These are phyloP conservation scores for Scolopax mira DNA, from an alignment of 2,113 vertebrate genomes.

Conservation along the genomic window DNA sequence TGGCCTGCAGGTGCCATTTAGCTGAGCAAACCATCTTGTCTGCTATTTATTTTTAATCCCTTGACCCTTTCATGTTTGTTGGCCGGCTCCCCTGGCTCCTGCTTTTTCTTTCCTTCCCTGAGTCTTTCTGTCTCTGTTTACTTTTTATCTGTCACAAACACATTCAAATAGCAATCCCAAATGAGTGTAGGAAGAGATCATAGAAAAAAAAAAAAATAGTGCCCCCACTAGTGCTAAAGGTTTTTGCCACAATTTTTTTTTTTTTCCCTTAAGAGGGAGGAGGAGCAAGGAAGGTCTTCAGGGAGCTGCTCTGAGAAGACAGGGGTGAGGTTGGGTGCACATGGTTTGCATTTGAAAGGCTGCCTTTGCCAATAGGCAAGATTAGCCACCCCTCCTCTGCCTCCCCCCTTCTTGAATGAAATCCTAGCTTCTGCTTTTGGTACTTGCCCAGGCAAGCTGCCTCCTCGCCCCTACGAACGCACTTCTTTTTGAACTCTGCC, in stretches of 20 bases:
- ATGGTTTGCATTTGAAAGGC: constrained; percentile 32
- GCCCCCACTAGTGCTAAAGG: neutral
- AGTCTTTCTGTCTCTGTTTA: constrained; percentile 41
- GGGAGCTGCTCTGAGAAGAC: neutral
- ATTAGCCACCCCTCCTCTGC: neutral
- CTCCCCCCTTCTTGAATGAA: constrained; percentile 11
- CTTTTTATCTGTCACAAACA: neutral
- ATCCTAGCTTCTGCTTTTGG: constrained; percentile 13
- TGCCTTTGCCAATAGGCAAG: constrained; percentile 16
- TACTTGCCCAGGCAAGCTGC: constrained; percentile 40
- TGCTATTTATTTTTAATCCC: constrained; percentile 26
- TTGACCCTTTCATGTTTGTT: neutral
- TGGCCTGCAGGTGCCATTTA: neutral
- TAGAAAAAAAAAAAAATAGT: neutral
- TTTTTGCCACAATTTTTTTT: neutral
- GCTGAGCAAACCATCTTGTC: neutral
- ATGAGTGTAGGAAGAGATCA: neutral
- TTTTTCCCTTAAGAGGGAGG: neutral
- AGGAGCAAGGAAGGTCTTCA: neutral
- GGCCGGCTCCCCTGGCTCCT: neutral
- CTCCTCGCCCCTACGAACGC: neutral
- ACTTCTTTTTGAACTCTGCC: neutral
- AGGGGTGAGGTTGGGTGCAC: neutral
- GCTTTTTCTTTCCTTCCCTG: neutral
- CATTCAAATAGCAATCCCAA: constrained; percentile 16